These are phyloP conservation scores for Eupithecia vulgata DNA, from an alignment of 2,888 invertebrate species.

Conservation along the genomic window DNA sequence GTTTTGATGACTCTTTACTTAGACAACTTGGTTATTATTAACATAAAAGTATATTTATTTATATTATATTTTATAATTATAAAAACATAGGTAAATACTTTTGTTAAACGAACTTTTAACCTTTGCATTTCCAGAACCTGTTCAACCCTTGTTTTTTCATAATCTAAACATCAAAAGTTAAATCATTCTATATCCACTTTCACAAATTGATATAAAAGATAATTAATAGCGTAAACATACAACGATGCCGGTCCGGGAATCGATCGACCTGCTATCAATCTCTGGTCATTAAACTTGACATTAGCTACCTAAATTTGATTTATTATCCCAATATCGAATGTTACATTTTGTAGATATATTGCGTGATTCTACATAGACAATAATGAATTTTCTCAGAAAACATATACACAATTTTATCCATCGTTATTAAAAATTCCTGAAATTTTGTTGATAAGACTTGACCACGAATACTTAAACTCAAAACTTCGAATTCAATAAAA, in stretches of 20 bases:
- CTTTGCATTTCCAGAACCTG: too few species aligned
- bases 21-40: not conserved
- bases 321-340: constrained; percentile 35
- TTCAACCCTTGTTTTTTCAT: not conserved
- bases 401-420: not conserved
- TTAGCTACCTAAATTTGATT: constrained; percentile 35
- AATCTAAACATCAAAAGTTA: not conserved
- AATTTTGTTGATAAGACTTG: not conserved
- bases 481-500: too few species aligned
- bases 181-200: not conserved
- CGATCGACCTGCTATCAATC: constrained; percentile 26
- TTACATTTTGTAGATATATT: constrained; percentile 27
- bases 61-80: too few species aligned
- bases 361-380: not conserved
- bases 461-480: too few species aligned
- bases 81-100: too few species aligned
- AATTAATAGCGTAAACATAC: constrained; percentile 18
- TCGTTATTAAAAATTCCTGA: not conserved
- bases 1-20: not conserved
- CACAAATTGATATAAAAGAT: constrained; percentile 7
- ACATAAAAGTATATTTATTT: not conserved
- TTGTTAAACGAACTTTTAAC: not conserved
- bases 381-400: not conserved
- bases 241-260: constrained; percentile 9
- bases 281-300: constrained; percentile 20